Evolutionary conservation across 2,113 vertebrate species (phyloP), one percentile per base, ranked within the genome.

Genomic region (Melanostigma gelatinosum): DNA sequence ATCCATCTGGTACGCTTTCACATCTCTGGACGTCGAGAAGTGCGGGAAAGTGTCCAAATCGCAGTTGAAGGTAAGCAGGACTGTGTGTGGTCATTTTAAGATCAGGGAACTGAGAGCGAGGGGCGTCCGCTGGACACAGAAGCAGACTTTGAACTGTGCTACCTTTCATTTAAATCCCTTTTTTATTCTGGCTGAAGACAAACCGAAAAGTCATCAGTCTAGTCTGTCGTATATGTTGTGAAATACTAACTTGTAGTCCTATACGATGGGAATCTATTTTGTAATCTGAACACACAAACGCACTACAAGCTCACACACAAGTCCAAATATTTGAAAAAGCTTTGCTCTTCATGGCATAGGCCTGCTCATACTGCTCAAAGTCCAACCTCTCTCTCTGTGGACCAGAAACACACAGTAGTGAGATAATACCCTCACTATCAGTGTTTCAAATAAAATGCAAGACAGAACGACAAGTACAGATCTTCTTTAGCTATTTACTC

Each of bases 1-100:
- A 67, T 95, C 94, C 62, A 94, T 95, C 80, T 95, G 94, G 94
- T 94, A 95, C 80, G 94, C 94, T 24, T 95, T 95, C 87, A 95
- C 94, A 6, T 94, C 94, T 50, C 92, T 95, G 92, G 94, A 95
- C 75, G 91, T 92, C 63, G 94, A 95, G 72, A 92, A 91, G 64
- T 94, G 94, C 32, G 94, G 94, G 0, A 95, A 95, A 76, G 94
- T 95, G 62, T 95, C 94, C 63, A 95, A 95, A 22, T 95, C 94
- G 6, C 94, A 95, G 84, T 68, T 95, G n/a, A 95, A 95, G 94
- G 94, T 95, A 84, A 89, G 89, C 8, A 6, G 18, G 27, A 44
- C 27, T 8, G 38, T 22, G 1, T 55, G 34, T 4, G 24, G 72
- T 32, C 1, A 2, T 62, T 68, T 54, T 20, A 2, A 46, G 61